Evolutionary conservation across 2,113 vertebrate species (phyloP), one percentile per base, ranked within the genome.

Genomic region (Nyctereutes procyonoides): DNA sequence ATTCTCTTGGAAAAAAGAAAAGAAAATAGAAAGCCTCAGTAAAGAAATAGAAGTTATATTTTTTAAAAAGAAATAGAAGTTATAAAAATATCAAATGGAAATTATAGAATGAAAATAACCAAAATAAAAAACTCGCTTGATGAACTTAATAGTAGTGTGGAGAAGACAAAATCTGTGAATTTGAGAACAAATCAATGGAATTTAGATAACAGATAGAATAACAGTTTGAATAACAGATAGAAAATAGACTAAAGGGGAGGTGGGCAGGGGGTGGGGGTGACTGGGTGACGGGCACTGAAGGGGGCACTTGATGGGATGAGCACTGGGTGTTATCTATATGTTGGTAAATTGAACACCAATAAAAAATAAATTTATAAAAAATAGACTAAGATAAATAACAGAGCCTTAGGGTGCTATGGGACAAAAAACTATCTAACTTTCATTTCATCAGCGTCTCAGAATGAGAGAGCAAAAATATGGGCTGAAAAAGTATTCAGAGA

Each of bases 101-200:
- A 74, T 77, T 83, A 82, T 26, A 63, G 67, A 71, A 91, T 69
- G 35, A 82, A 82, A 90, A 82, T 55, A 69, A 58, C 7, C n/a
- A 69, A 93, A 85, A 86, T 51, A 32, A 87, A 81, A 93, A 79
- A 8, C 24, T 60, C 77, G 69, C 16, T 87, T 65, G 13, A 55
- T 30, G 38, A 32, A 3, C 55, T 87, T 2, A 88, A 24, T 20
- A 63, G n/a, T 28, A 94, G n/a, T 51, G 8, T 83, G n/a, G 43
- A 65, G 32, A 97, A 82, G 67, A 71, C 53, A 93, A 43, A 69
- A 48, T 91, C 51, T 77, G 26, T 80, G 65, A 73, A 92, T 74
- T 32, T 95, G 73, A 97, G 51, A n/a, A 90, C 32, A 93, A 22
- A 74, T 76, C 30, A 65, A 55, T 30, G 48, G 48, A 85, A 93